Base-by-base conservation (phyloP, 2,888 invertebrate species). In the Trypoxylon attenuatum region DNA sequence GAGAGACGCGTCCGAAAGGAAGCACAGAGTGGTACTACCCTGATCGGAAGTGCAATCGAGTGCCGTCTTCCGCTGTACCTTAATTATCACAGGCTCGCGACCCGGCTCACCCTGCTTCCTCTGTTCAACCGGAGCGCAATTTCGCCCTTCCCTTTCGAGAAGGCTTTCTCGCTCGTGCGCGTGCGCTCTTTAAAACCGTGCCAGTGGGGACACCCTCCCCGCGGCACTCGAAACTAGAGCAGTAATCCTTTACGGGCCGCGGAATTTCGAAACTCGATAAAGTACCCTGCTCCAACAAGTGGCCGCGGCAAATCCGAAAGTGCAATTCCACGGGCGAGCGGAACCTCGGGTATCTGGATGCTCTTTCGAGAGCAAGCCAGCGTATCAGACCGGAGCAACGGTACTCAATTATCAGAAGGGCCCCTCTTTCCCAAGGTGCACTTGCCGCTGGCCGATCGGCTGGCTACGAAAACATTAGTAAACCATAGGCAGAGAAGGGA, bases 391-490 rank as follows among this genome's bases (percentile, higher is more conserved):
- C 47, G 55, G 39, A 47, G 49, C n/a, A 63, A 39, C 56, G 8
- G 50, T 58, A 55, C 62, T 71, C 65, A 53, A 73, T 73, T 71
- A 71, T 53, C 53, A 51, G 42, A 41, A 62, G 56, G 18, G 56
- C 47, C 43, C 41, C 25, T 45, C 47, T 61, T 51, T 29, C n/a
- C 51, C 21, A 23, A 45, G 6, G 19, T 46, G 46, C 72, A 66
- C 61, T 70, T 56, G 62, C 54, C 50, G 52, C 60, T 51, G 16
- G 21, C 16, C 41, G 29, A 2, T n/a, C 29, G 29, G 29, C 5
- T 13, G 55, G 23, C 50, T 65, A 74, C 50, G 57, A 73, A 75
- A 75, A 75, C 71, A 71, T 75, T 75, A 69, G 73, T 76, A 75
- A 75, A 75, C 76, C 29, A 27, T 38, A 46, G 27, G n/a, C 39